Evolutionary conservation across 1,140 invertebrate species (phyloP), one percentile per base, ranked within the genome.

Genomic region (Bombus huntii): DNA sequence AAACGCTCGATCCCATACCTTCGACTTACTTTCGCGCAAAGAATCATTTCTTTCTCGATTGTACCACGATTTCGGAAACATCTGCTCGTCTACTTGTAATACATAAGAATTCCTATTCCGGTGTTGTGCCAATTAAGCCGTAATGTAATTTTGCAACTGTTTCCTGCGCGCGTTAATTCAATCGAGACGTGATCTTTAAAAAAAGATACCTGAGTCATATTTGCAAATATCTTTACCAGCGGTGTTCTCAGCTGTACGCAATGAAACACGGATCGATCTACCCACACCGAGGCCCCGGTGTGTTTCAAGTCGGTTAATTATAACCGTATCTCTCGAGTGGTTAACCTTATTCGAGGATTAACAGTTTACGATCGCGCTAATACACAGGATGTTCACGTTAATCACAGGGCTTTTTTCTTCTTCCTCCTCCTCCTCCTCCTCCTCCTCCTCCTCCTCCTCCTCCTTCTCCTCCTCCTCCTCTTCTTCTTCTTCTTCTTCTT

Each of bases 311-410:
- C 18, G n/a, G 42, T 25, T 74, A 47, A 74, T 74, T 74, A 47
- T 31, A 71, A 71, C 70, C 70, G 39, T 73, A 31, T 47, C 72
- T 47, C 72, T 22, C 42, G 72, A 73, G n/a, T 31, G 42, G 13
- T 73, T 31, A 73, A 73, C 42, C 39, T 47, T 73, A 47, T 47
- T 74, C n/a, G 39, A 74, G 13, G 71, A 74, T 74, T 47, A 74
- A 74, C 28, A 44, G 28, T n/a, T 42, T 42, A 73, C 71, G 71
- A 42, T 42, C 39, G 39, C 12, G 28, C 71, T 28, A n/a, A 72
- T 71, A 18, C 28, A 18, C 71, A 42, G 13, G 39, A 72, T n/a
- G 31, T 13, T 72, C 37, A 13, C 25, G 71, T 73, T 42, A 73
- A 73, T 73, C 39, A n/a, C 28, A 18, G 9, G 6, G 28, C 8